Evolutionary conservation across 2,113 vertebrate genomes (phyloP).

Genomic region (Bombycilla garrulus): DNA sequence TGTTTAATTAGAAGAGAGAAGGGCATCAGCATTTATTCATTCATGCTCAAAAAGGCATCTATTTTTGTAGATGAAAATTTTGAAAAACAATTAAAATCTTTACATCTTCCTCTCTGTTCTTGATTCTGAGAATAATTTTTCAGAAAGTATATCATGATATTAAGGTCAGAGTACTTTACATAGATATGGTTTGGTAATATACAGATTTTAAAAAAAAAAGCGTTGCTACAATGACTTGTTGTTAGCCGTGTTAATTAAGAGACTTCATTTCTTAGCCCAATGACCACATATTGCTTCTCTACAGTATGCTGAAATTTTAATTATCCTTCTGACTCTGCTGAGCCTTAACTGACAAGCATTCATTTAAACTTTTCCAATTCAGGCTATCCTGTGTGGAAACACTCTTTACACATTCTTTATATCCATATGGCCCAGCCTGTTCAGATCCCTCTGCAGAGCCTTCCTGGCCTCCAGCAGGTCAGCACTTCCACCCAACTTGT

Average conservation of each 20-base stretch:
- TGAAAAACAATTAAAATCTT: not conserved
- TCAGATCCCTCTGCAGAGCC: not conserved
- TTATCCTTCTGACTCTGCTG: not conserved
- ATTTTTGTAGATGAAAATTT: not conserved
- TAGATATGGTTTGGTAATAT: not conserved
- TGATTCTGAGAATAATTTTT: not conserved
- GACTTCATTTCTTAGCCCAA: not conserved
- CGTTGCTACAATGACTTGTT: not conserved
- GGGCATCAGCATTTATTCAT: not conserved
- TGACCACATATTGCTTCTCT: not conserved
- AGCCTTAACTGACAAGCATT: not conserved
- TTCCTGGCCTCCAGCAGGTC: not conserved
- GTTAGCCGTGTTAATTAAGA: not conserved
- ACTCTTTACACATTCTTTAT: not conserved
- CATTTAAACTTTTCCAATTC: not conserved
- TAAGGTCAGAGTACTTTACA: not conserved
- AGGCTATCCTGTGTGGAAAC: not conserved
- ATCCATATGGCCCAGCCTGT: not conserved
- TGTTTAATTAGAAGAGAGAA: slow-evolving; percentile 10
- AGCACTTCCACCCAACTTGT: not conserved
- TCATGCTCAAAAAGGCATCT: not conserved
- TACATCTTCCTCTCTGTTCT: not conserved
- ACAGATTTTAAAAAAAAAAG: not conserved
- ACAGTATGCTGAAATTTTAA: not conserved
- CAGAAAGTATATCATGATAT: not conserved